phyloP scores from a whole-genome alignment of 2,113 vertebrate genomes.

The Lethenteron camtschaticum region DNA sequence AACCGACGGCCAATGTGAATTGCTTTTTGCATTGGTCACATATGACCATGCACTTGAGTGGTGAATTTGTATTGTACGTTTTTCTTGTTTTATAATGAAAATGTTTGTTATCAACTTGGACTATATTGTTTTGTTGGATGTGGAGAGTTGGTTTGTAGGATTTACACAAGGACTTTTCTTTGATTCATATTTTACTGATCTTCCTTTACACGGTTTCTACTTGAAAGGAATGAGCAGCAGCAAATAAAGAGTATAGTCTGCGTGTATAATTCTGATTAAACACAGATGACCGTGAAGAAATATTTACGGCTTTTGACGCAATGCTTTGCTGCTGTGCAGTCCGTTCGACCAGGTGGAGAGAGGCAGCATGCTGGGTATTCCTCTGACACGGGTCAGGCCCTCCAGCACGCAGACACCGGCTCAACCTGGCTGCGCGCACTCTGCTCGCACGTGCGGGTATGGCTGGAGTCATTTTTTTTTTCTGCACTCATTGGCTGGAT shows the following conservation, averaged over 20 bases:
- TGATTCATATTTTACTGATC: too few species aligned
- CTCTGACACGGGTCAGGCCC: conserved; percentile 42
- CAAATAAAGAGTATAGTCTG: too few species aligned
- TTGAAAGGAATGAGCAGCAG: too few species aligned
- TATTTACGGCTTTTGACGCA: not conserved
- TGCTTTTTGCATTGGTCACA: not conserved
- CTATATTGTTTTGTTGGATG: too few species aligned
- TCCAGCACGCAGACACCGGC: conserved; percentile 62
- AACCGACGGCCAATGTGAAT: not conserved
- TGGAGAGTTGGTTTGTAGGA: too few species aligned
- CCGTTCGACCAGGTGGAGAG: conserved; percentile 54
- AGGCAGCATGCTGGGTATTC: conserved; percentile 39
- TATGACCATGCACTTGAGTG: not conserved
- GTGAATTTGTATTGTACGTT: not conserved
- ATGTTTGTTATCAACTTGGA: not conserved
- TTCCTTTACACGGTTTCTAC: too few species aligned
- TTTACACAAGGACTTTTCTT: too few species aligned
- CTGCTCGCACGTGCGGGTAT: conserved; percentile 76
- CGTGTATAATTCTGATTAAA: conserved; percentile 1
- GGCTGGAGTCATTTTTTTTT: conserved; percentile 9
- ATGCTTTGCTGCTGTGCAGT: conserved; percentile 19
- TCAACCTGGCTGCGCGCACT: conserved; percentile 74
- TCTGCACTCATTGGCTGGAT: not conserved
- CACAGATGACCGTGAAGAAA: not conserved
- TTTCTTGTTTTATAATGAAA: not conserved